Conservation (phyloP, 2,797 vertebrate species). For the Oophaga sylvatica region DNA sequence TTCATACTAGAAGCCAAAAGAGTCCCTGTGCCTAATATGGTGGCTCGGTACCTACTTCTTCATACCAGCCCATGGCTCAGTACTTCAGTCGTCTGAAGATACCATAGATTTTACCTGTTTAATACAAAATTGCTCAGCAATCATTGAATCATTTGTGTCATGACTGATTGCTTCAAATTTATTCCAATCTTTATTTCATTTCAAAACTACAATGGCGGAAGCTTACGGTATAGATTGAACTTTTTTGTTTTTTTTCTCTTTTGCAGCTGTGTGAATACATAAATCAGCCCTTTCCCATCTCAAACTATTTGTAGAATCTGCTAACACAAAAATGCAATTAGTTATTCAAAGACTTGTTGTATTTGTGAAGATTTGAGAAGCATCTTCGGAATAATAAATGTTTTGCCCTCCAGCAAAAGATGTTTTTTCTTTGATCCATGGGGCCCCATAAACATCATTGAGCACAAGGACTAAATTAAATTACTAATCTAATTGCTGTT, state of each 20-base stretch:
- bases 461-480: not conserved
- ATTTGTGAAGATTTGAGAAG: conserved; percentile 2
- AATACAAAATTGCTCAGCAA: not conserved
- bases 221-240: not conserved
- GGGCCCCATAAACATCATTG: not conserved
- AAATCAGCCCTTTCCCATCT: conserved; percentile 11
- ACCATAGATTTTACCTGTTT: not conserved
- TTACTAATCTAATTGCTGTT: not conserved
- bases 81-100: not conserved
- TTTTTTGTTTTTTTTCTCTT: not conserved
- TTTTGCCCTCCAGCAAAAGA: conserved; percentile 1
- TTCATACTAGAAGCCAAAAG: not conserved
- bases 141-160: not conserved
- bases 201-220: too few species aligned
- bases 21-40: not conserved
- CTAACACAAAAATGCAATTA: conserved; percentile 25
- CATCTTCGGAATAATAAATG: conserved; percentile 19
- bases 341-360: conserved; percentile 22
- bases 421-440: conserved; percentile 5
- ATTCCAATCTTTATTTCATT: not conserved
- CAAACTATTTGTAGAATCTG: conserved; percentile 10
- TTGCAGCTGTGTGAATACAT: conserved; percentile 2
- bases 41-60: not conserved
- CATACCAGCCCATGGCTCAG: not conserved
- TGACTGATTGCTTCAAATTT: not conserved